Percentiles rank a stretch among this genome's conserved stretches.
Conservation (phyloP, 2,797 vertebrate species). For the Pipistrellus kuhlii region DNA sequence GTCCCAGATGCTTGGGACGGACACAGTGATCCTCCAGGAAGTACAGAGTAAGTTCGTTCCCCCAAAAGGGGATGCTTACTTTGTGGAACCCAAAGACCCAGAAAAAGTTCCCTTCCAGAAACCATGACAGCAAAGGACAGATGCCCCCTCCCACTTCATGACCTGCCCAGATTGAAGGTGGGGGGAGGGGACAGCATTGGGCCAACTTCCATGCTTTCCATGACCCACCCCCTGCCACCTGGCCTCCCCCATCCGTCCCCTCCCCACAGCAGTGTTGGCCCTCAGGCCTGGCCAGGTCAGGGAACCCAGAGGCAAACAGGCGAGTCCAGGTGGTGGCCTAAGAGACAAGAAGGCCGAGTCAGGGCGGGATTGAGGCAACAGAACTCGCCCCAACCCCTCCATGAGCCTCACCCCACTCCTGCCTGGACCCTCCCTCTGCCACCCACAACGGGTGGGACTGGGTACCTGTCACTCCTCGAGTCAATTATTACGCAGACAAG, state of each 20-base stretch:
- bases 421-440: too few species aligned
- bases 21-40: not conserved
- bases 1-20: too few species aligned
- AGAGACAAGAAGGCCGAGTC: not conserved
- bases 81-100: not conserved
- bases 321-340: not conserved
- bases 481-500: too few species aligned
- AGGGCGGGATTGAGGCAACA: rapidly evolving
- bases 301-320: not conserved
- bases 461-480: too few species aligned
- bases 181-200: too few species aligned
- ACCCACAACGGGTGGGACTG: too few species aligned
- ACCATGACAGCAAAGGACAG: not conserved
- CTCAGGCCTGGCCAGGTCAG: not conserved
- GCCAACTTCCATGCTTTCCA: too few species aligned
- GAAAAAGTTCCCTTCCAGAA: not conserved
- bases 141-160: not conserved
- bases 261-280: rapidly evolving
- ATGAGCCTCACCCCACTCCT: not conserved
- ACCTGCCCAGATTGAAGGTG: not conserved
- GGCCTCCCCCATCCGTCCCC: rapidly evolving
- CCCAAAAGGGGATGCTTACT: not conserved
- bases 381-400: not conserved
- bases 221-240: too few species aligned
- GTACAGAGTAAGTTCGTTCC: not conserved